A percentile compares a stretch with the other conserved stretches of the same genome.
Evolutionary conservation across 2,797 vertebrate species (phyloP).

Genomic region (Sebastes wilsoni): DNA sequence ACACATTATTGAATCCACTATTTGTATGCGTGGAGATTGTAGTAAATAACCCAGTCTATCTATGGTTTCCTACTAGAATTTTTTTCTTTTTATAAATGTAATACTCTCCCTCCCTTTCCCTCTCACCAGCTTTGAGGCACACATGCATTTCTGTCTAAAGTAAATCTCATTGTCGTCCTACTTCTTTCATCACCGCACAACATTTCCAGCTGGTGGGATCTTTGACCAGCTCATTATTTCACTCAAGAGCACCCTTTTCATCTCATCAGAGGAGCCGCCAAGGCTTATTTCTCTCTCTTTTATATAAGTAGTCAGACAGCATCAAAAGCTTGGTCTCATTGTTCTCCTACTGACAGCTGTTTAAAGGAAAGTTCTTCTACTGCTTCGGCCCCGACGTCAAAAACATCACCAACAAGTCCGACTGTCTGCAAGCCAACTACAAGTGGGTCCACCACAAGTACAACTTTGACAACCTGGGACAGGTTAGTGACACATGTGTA

Average conservation of each 20-base stretch:
- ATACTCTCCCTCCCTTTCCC: neutral
- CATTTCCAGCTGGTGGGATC: conserved; percentile 6
- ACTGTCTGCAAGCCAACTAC: conserved; percentile 93
- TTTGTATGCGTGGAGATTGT: neutral
- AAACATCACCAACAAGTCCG: conserved; percentile 96
- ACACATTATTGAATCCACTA: neutral
- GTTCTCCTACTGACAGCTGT: conserved; percentile 84
- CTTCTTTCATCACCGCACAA: conserved; percentile 18
- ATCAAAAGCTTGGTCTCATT: conserved; percentile 28
- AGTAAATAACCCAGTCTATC: neutral
- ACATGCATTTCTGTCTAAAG: neutral
- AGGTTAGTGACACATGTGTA: conserved; percentile 79
- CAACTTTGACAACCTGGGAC: conserved; percentile 98
- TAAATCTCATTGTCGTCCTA: conserved; percentile 11
- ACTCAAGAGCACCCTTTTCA: conserved; percentile 12
- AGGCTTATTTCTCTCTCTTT: conserved; percentile 11
- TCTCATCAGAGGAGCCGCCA: neutral
- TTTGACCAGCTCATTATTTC: conserved; percentile 50
- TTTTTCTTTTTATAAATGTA: neutral
- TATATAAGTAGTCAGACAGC: neutral
- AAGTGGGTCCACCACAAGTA: conserved; percentile 99
- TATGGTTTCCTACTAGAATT: neutral
- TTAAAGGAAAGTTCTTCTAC: conserved; percentile 99
- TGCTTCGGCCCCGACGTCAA: conserved; percentile 93
- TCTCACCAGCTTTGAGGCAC: neutral